Base-by-base conservation (phyloP, 2,797 vertebrate species). In the Chrysocyon brachyurus region DNA sequence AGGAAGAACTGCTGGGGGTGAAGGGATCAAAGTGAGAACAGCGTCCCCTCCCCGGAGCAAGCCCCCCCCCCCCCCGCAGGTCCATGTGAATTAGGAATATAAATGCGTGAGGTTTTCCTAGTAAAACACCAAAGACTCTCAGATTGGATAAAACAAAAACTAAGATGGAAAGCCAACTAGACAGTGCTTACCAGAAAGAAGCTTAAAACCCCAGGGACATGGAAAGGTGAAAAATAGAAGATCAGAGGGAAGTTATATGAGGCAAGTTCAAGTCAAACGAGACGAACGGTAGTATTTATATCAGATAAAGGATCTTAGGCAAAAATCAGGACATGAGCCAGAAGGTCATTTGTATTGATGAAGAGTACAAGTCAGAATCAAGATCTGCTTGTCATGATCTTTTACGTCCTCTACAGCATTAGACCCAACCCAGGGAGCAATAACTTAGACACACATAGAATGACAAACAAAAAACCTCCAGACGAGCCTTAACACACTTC, bases 21-120 rank as follows among this genome's bases (percentile, higher is more conserved):
- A 82, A 54, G 2, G 3, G 33, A 16, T 61, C 63, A 75, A 17
- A 22, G 19, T 0, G 26, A 6, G 28, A 19, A 40, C n/a, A 24
- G 21, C 52, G 33, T 63, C 40, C 40, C 17, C 52, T 61, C 31
- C 0, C 0, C 0, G 33, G 46, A 6, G 26, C 11, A 56, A 54
- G 54, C 26, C 15, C 5, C 1, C 64, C 5, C 2, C 0, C 0
- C 7, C 64, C 64, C 40, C 5, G 1, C 0, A 0, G 3, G 15
- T 16, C 33, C 0, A 1, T 2, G 33, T 28, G 22, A n/a, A 84
- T 7, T 84, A 81, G 5, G 15, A 82, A 59, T 8, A 8, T 85
- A 57, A 83, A 61, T 1, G 68, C 3, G 0, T 19, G 61, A 66
- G 1, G 1, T 87, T 85, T 73, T 87, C 79, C 64, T 70, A 33